Conservation (phyloP, 2,113 vertebrate species). For the Alces alces region DNA sequence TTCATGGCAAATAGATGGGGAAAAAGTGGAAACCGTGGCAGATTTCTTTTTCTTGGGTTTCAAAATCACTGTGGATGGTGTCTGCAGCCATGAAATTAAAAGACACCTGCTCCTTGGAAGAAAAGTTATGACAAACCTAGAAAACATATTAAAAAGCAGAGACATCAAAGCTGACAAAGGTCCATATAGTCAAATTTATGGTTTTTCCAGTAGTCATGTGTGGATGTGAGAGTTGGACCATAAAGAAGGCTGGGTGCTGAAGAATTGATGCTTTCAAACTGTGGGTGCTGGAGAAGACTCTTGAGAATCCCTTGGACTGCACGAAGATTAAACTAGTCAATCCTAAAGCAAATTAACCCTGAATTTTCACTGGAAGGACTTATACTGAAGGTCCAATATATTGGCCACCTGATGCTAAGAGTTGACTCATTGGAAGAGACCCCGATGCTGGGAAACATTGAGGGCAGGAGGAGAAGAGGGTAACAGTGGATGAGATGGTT, state of each 20-base stretch:
- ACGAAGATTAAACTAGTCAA: background rate
- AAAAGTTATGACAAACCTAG: background rate
- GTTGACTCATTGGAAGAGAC: background rate
- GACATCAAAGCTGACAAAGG: background rate
- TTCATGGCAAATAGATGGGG: background rate
- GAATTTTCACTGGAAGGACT: background rate
- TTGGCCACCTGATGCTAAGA: background rate
- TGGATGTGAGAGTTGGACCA: background rate
- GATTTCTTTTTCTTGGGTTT: background rate
- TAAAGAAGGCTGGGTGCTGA: background rate
- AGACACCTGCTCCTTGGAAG: background rate
- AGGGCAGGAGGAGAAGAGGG: background rate
- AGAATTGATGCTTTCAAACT: background rate
- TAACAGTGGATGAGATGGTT: background rate
- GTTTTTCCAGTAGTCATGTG: background rate
- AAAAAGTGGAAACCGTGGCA: background rate
- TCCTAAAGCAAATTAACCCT: background rate
- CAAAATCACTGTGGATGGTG: background rate
- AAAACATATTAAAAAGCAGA: background rate
- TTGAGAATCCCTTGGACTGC: background rate
- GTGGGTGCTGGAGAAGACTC: background rate
- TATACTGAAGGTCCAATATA: background rate
- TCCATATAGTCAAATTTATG: background rate
- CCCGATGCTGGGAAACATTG: background rate
- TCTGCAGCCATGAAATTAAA: background rate